Percentiles rank a stretch among this genome's conserved stretches.
Conservation (phyloP, 2,888 invertebrate species). For the Eristalinus sepulchralis region DNA sequence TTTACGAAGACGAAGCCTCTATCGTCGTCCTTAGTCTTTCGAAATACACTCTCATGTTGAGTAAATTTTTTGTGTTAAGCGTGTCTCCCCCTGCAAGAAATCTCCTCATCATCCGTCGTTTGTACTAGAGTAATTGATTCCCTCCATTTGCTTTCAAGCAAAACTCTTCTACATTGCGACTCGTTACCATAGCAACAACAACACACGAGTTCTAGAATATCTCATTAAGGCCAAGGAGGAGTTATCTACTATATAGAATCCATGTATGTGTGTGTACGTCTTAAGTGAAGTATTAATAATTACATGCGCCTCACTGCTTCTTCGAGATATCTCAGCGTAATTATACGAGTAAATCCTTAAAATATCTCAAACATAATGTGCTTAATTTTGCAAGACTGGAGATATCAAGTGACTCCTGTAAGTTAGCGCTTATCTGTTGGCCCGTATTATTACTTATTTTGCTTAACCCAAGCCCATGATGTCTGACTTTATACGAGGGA, state of each 20-base stretch:
- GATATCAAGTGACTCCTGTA: slow-evolving; percentile 57
- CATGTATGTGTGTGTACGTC: slow-evolving; percentile 6
- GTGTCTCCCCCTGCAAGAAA: neutral
- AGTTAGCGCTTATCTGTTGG: slow-evolving; percentile 54
- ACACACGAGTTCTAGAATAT: slow-evolving; percentile 5
- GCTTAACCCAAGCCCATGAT: slow-evolving; percentile 13
- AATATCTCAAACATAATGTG: slow-evolving; percentile 58
- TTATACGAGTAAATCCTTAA: slow-evolving; percentile 63
- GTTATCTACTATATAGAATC: neutral
- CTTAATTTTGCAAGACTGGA: slow-evolving; percentile 52
- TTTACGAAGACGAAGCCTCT: neutral
- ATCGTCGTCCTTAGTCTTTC: neutral
- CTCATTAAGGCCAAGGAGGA: slow-evolving; percentile 28
- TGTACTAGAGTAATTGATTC: slow-evolving; percentile 27
- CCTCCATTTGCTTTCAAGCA: slow-evolving; percentile 8
- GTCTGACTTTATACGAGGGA: neutral
- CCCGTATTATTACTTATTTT: slow-evolving; percentile 37
- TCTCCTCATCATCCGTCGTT: neutral
- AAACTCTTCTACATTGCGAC: slow-evolving; percentile 37
- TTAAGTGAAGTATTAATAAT: slow-evolving; percentile 59
- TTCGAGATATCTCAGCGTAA: slow-evolving; percentile 60
- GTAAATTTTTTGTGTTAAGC: neutral
- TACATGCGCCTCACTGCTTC: slow-evolving; percentile 39
- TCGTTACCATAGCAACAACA: slow-evolving; percentile 7
- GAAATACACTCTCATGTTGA: neutral